phyloP scores from a whole-genome alignment of 1,140 invertebrate species.

The Arctopsyche grandis region DNA sequence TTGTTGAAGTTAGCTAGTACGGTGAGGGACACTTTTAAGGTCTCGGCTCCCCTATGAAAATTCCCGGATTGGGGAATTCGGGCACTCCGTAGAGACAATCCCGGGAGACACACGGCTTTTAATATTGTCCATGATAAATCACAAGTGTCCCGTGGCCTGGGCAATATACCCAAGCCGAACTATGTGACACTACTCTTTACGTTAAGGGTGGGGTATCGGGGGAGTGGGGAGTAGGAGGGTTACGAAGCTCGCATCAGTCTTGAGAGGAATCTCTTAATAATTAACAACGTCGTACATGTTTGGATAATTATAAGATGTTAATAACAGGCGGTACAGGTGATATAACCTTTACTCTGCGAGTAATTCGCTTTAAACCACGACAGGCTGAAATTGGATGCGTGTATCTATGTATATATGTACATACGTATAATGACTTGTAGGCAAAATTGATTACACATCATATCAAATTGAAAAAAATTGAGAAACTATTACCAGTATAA shows the following conservation, averaged over 20 bases:
- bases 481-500: too few species aligned
- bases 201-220: not conserved
- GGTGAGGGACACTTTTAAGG: not conserved
- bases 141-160: slow-evolving; percentile 35
- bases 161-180: slow-evolving; percentile 37
- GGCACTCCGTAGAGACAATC: slow-evolving; percentile 26
- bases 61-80: slow-evolving; percentile 27
- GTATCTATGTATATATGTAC: too few species aligned
- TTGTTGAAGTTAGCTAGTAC: not conserved
- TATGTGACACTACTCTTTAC: not conserved
- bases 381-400: too few species aligned
- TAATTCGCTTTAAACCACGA: too few species aligned
- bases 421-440: too few species aligned
- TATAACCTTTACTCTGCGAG: too few species aligned
- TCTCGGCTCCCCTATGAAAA: not conserved
- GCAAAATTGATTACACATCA: too few species aligned
- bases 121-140: slow-evolving; percentile 48
- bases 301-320: too few species aligned
- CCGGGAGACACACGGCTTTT: slow-evolving; percentile 45
- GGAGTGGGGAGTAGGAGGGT: not conserved
- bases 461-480: too few species aligned
- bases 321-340: too few species aligned
- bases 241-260: slow-evolving; percentile 11
- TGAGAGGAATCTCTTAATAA: slow-evolving; percentile 36
- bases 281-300: slow-evolving; percentile 20